Percentiles rank a stretch among this genome's conserved stretches.
phyloP scores from a whole-genome alignment of 1,140 invertebrate species.

The Lepidurus packardi region DNA sequence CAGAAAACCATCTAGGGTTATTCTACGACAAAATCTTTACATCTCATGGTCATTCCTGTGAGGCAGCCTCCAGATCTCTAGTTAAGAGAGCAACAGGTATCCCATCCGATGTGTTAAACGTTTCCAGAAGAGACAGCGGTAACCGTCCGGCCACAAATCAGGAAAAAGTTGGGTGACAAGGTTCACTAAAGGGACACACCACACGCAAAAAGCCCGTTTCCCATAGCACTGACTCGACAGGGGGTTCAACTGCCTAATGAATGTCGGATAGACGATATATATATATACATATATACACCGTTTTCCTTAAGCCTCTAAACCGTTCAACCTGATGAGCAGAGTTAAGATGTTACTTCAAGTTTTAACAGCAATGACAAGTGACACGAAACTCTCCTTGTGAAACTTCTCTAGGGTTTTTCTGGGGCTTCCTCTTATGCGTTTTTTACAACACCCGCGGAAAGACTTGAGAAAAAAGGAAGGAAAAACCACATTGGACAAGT shows the following conservation, averaged over 20 bases:
- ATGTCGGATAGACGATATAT: neutral
- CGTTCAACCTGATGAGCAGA: neutral
- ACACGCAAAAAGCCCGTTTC: neutral
- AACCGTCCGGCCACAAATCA: neutral
- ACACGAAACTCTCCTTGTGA: constrained; percentile 7
- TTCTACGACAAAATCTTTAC: neutral
- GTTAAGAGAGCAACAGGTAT: neutral
- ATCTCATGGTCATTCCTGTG: neutral
- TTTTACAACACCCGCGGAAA: neutral
- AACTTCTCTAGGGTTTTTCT: neutral
- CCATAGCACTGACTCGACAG: neutral
- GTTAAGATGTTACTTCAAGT: neutral
- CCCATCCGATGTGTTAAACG: neutral
- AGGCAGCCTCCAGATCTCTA: neutral
- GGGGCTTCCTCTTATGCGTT: neutral
- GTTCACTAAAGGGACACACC: neutral
- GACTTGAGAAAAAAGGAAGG: too few relatives aligned
- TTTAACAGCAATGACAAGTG: neutral
- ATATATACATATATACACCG: neutral
- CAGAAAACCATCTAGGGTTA: neutral
- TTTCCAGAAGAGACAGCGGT: neutral
- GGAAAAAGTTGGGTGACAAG: constrained; percentile 4
- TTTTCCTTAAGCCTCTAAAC: neutral
- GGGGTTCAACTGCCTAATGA: neutral
- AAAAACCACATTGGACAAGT: constrained; percentile 7